Base-by-base conservation (phyloP, 2,113 vertebrate species). In the Chrysochloris asiatica region DNA sequence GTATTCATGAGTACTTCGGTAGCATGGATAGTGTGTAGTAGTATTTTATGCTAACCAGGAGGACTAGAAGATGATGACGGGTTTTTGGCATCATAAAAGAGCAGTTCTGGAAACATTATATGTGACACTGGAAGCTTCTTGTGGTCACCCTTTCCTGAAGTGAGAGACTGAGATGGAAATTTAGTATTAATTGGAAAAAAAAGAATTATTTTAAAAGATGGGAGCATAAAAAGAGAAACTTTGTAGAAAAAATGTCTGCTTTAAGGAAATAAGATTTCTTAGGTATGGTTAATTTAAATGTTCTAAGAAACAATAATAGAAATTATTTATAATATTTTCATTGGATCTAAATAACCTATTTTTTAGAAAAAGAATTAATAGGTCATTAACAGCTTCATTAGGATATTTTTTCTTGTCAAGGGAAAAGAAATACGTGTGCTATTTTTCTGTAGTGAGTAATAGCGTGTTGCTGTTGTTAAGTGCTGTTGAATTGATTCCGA, bases 71-170 rank as follows among this genome's bases (percentile, higher is more conserved):
- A 84, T 76, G 33, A 67, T 50, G 47, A 86, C 36, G 21, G 24
- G 21, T 47, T 71, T 81, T 88, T 75, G 38, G 48, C 81, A 72
- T 90, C 30, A 63, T 59, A 69, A 52, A 87, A 47, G n/a, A 92
- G 47, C 5, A n/a, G 59, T 83, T 75, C 61, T 93, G 61, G 67
- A 88, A 90, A 86, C 80, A 41, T 75, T 86, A 69, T 92, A 91
- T 95, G 75, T 94, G 72, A 90, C 81, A 81, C 36, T 83, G 63
- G 61, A 36, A 69, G 48, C 76, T 91, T 90, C 82, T 69, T 22
- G 91, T 86, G 56, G 89, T 83, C 88, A 36, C 54, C 22, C 24
- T 94, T 93, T 92, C 41, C 76, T 95, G 86, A 95, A 91, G 52
- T 61, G 43, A 83, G 81, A 83, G 75, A 83, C 59, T 61, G 59